phyloP scores from a whole-genome alignment of 1,140 invertebrate genomes.

The Drosophila sechellia region DNA sequence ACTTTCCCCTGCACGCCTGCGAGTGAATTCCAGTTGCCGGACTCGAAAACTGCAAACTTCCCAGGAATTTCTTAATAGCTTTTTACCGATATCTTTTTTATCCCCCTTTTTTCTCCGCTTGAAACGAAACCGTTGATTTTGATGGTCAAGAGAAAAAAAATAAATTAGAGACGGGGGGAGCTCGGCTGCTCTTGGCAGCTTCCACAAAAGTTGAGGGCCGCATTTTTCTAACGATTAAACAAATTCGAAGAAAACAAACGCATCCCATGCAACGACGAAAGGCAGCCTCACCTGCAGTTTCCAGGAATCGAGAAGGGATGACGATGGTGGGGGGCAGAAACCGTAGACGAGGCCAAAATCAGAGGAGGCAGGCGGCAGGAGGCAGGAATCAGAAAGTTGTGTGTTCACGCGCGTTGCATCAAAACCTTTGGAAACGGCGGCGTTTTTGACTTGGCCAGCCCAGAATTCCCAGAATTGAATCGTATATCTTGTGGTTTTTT shows the following conservation, averaged over 20 bases:
- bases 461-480: conserved; percentile 77
- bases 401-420: conserved; percentile 46
- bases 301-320: conserved; percentile 63
- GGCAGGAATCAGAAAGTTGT: conserved; percentile 52
- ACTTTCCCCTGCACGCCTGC: neutral
- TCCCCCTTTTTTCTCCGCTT: neutral
- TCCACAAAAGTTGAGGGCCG: conserved; percentile 67
- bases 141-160: conserved; percentile 30
- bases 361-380: conserved; percentile 6
- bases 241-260: conserved; percentile 83
- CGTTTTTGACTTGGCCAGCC: conserved; percentile 54
- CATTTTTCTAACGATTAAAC: conserved; percentile 84
- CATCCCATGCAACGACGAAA: conserved; percentile 71
- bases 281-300: conserved; percentile 76
- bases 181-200: conserved; percentile 8
- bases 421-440: conserved; percentile 50
- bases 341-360: conserved; percentile 45
- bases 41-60: conserved; percentile 74
- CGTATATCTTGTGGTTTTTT: conserved; percentile 66
- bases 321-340: conserved; percentile 27
- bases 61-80: conserved; percentile 80
- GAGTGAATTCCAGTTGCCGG: conserved; percentile 28
- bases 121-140: conserved; percentile 77
- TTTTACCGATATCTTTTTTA: conserved; percentile 78
- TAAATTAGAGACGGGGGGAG: neutral